Conservation (phyloP, 1,140 invertebrate genomes). For the Drosophila erecta region DNA sequence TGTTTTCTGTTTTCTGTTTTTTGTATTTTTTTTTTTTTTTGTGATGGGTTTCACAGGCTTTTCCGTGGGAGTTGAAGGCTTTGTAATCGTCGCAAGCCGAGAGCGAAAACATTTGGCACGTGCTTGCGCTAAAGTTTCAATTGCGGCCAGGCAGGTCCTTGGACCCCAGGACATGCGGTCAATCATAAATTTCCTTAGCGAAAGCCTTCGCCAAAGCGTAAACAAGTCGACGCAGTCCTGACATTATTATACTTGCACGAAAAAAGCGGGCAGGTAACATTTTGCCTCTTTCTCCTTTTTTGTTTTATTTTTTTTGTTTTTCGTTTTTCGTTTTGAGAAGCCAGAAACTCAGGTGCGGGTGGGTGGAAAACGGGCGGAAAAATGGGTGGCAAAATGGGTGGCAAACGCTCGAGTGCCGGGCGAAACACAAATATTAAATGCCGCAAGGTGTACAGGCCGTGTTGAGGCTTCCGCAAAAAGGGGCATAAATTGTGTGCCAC, state of each 20-base stretch:
- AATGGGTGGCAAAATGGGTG: background rate
- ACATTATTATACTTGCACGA: constrained; percentile 77
- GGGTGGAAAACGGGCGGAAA: constrained; percentile 13
- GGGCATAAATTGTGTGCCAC: constrained; percentile 49
- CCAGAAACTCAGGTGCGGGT: constrained; percentile 22
- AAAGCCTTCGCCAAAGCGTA: constrained; percentile 73
- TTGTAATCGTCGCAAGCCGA: constrained; percentile 45
- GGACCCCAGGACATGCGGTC: constrained; percentile 58
- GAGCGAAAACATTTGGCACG: constrained; percentile 55
- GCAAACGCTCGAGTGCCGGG: constrained; percentile 32
- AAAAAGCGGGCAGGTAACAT: constrained; percentile 39
- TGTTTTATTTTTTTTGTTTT: background rate
- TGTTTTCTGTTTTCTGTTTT: no score
- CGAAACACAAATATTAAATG: constrained; percentile 79
- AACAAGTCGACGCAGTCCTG: constrained; percentile 73
- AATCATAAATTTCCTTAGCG: constrained; percentile 73
- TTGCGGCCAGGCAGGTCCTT: constrained; percentile 41
- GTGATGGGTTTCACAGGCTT: background rate
- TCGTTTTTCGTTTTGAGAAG: constrained; percentile 52
- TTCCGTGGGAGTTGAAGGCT: background rate
- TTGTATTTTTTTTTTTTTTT: background rate
- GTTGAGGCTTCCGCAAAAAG: constrained; percentile 71
- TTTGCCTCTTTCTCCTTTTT: background rate
- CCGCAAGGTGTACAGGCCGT: constrained; percentile 73
- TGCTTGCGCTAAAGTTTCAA: constrained; percentile 51